Evolutionary conservation across 2,113 vertebrate species (phyloP).

Genomic region (Macquaria australasica): DNA sequence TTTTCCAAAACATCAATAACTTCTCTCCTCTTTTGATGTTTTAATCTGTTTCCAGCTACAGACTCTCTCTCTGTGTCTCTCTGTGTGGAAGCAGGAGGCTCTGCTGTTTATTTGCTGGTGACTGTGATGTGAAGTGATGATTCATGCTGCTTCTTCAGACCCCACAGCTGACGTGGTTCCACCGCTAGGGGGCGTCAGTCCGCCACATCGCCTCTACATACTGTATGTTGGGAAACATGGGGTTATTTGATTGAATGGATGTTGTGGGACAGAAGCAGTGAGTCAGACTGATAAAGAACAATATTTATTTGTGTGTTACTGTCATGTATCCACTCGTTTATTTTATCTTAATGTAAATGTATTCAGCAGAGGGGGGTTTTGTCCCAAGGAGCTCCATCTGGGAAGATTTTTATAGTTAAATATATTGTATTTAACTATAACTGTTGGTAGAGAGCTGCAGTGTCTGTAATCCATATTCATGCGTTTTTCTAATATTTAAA

Average conservation of each 20-base stretch:
- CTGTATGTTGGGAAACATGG: neutral
- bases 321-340: neutral
- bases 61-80: neutral
- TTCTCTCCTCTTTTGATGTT: neutral
- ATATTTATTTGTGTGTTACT: neutral
- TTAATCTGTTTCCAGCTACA: slow-evolving; percentile 4
- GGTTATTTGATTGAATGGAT: neutral
- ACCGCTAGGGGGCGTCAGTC: slow-evolving; percentile 41
- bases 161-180: neutral
- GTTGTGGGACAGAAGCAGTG: no score
- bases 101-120: neutral
- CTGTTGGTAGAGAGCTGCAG: neutral
- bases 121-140: slow-evolving; percentile 3
- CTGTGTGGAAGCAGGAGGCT: neutral
- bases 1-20: no score
- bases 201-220: neutral
- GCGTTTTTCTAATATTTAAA: neutral
- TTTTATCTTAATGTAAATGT: neutral
- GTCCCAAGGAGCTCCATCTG: neutral
- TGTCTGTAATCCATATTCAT: neutral
- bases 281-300: neutral
- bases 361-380: neutral
- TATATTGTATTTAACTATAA: neutral
- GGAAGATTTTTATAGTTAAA: neutral
- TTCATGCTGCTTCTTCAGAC: slow-evolving; percentile 13